Evolutionary conservation across 2,888 invertebrate species (phyloP).

Genomic region (Lordiphosa fenestrarum): DNA sequence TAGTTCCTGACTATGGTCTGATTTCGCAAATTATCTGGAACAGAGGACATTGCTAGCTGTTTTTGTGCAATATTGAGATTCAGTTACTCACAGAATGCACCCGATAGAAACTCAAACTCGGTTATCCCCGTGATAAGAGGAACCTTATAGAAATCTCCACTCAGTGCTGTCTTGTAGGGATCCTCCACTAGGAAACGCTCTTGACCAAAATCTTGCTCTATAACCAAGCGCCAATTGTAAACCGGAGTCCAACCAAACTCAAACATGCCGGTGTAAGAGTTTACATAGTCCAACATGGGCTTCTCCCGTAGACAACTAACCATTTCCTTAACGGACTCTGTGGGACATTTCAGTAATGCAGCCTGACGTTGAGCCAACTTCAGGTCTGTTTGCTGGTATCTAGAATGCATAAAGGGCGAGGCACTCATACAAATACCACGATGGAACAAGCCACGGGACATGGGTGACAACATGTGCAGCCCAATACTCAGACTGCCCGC

Average conservation of each 20-base stretch:
- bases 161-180: constrained; percentile 82
- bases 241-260: constrained; percentile 73
- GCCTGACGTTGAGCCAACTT: constrained; percentile 84
- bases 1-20: constrained; percentile 77
- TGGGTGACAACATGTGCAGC: constrained; percentile 84
- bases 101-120: constrained; percentile 84
- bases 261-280: constrained; percentile 69
- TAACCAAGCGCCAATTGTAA: constrained; percentile 83
- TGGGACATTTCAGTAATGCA: constrained; percentile 82
- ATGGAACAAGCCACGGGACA: constrained; percentile 86
- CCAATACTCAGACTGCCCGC: constrained; percentile 81
- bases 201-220: constrained; percentile 85
- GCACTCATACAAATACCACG: constrained; percentile 86
- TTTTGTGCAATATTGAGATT: constrained; percentile 3
- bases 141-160: constrained; percentile 83
- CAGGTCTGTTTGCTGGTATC: constrained; percentile 81
- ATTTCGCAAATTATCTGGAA: constrained; percentile 80
- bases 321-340: constrained; percentile 81
- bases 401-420: constrained; percentile 81
- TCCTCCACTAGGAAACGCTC: constrained; percentile 84
- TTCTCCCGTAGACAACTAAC: constrained; percentile 82
- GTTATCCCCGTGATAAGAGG: constrained; percentile 85
- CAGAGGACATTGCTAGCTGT: not conserved
- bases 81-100: constrained; percentile 79
- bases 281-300: constrained; percentile 67